Evolutionary conservation across 2,888 invertebrate species (phyloP).

Genomic region (Troglohyphantes excavatus): DNA sequence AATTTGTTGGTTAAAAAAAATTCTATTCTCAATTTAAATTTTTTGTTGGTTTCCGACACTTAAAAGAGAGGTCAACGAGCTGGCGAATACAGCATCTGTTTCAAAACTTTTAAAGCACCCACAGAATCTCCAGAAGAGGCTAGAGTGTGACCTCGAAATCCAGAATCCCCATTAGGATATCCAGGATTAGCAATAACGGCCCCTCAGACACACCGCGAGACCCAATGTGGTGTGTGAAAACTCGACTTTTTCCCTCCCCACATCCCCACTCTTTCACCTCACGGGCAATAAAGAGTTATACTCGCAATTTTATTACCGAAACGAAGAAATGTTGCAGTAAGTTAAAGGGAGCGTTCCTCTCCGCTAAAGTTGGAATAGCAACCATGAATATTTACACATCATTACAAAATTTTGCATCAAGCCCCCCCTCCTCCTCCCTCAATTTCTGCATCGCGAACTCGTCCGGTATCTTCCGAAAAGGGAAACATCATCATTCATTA

Average conservation of each 20-base stretch:
- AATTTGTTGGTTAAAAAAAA: too few species aligned
- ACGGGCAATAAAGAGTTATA: conserved; percentile 61
- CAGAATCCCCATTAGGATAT: conserved; percentile 40
- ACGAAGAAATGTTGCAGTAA: conserved; percentile 70
- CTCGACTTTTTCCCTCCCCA: not conserved
- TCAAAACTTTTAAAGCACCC: too few species aligned
- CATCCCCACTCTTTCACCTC: too few species aligned
- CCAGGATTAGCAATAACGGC: conserved; percentile 58
- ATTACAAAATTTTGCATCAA: conserved; percentile 67
- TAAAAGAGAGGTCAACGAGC: too few species aligned
- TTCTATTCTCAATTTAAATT: too few species aligned
- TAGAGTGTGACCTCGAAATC: conserved; percentile 26
- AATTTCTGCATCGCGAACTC: conserved; percentile 20
- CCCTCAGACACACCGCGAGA: conserved; percentile 30
- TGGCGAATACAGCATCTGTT: too few species aligned
- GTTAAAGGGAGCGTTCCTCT: conserved; percentile 42
- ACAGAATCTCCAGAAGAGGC: not conserved
- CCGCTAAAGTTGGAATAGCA: conserved; percentile 54
- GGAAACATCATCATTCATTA: conserved; percentile 78
- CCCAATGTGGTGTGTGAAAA: conserved; percentile 38
- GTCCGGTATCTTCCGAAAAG: conserved; percentile 37
- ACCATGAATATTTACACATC: conserved; percentile 78
- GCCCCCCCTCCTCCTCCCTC: conserved; percentile 19
- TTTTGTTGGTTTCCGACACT: too few species aligned
- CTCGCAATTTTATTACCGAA: conserved; percentile 75